phyloP scores from a whole-genome alignment of 2,888 invertebrate genomes.

The Lasioglossum oenotherae region DNA sequence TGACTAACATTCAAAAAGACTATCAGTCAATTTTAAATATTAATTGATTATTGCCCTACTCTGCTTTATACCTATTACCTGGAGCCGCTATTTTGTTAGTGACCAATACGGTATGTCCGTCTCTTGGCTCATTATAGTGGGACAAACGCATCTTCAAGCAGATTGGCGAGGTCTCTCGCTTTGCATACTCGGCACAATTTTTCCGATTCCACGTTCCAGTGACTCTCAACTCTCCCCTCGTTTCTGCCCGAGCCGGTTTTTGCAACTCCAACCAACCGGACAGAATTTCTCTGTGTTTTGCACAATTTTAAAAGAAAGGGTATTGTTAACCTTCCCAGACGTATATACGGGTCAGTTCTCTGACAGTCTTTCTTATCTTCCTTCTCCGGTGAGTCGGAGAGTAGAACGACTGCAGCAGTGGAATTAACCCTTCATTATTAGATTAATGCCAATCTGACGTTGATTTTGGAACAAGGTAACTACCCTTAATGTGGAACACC shows the following conservation, averaged over 20 bases:
- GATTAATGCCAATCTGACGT: constrained; percentile 11
- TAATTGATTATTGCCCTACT: no score
- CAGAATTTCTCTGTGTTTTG: constrained; percentile 47
- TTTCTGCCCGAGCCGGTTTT: constrained; percentile 29
- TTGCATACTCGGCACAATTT: constrained; percentile 66
- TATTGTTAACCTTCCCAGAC: constrained; percentile 54
- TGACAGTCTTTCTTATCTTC: constrained; percentile 15
- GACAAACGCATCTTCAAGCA: neutral
- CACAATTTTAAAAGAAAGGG: constrained; percentile 35
- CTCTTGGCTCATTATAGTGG: neutral
- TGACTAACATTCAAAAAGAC: no score
- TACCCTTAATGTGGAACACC: neutral
- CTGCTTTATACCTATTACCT: neutral
- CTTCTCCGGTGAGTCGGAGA: neutral
- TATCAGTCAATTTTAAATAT: no score
- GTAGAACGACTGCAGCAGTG: neutral
- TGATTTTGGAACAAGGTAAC: neutral
- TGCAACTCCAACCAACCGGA: constrained; percentile 38
- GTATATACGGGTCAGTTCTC: constrained; percentile 27
- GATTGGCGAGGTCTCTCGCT: constrained; percentile 32
- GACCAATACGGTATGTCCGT: neutral
- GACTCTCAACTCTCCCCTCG: constrained; percentile 56
- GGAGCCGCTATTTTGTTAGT: neutral
- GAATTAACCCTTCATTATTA: constrained; percentile 41
- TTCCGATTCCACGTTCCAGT: constrained; percentile 64